phyloP scores from a whole-genome alignment of 2,888 invertebrate species.

The Andrena praecox region DNA sequence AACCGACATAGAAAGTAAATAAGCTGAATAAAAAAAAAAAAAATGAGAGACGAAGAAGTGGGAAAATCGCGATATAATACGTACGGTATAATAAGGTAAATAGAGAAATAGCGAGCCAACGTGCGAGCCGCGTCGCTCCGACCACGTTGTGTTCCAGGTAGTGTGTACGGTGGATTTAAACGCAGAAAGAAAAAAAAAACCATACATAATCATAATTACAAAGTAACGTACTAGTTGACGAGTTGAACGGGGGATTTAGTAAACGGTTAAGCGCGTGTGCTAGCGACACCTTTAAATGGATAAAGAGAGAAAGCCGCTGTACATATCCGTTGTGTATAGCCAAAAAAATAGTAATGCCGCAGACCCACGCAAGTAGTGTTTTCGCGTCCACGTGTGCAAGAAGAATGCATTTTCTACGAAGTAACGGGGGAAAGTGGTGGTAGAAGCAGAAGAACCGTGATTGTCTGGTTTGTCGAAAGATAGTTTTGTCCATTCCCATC shows the following conservation, averaged over 20 bases:
- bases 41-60: slow-evolving; percentile 21
- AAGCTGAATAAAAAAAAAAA: slow-evolving; percentile 47
- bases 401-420: slow-evolving; percentile 53
- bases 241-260: slow-evolving; percentile 60
- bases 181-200: slow-evolving; percentile 51
- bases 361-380: slow-evolving; percentile 61
- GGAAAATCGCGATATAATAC: slow-evolving; percentile 57
- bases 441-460: slow-evolving; percentile 8
- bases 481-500: neutral
- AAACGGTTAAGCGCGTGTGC: slow-evolving; percentile 60
- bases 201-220: slow-evolving; percentile 75
- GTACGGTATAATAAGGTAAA: slow-evolving; percentile 59
- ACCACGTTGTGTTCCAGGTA: slow-evolving; percentile 82
- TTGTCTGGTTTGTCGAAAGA: neutral
- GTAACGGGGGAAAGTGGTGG: slow-evolving; percentile 37
- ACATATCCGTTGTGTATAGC: slow-evolving; percentile 73
- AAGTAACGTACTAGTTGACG: slow-evolving; percentile 70
- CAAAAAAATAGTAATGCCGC: slow-evolving; percentile 41
- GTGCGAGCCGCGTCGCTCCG: slow-evolving; percentile 81
- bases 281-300: slow-evolving; percentile 54
- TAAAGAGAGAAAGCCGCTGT: slow-evolving; percentile 61
- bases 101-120: slow-evolving; percentile 77
- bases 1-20: slow-evolving; percentile 81
- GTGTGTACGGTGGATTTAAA: slow-evolving; percentile 77
- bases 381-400: slow-evolving; percentile 55